These are phyloP conservation scores for Ageneiosus marmoratus DNA, from an alignment of 2,113 vertebrate species.

Conservation along the genomic window DNA sequence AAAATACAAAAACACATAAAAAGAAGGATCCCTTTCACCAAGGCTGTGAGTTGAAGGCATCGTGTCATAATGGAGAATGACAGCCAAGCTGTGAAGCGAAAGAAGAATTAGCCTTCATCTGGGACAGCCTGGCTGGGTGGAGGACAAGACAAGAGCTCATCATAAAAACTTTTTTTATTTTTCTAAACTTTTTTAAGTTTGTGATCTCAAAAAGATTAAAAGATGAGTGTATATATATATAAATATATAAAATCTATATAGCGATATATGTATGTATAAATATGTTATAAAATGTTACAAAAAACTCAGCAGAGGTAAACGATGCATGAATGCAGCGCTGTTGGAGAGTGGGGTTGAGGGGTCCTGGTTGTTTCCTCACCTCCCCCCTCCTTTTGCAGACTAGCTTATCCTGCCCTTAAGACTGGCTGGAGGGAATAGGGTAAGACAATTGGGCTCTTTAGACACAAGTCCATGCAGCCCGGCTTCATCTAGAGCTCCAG, in stretches of 20 bases:
- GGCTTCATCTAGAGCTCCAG: slow-evolving; percentile 35
- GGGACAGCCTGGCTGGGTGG: slow-evolving; percentile 67
- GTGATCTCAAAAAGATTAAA: slow-evolving; percentile 72
- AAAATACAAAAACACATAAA: slow-evolving; percentile 60
- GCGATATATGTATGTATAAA: slow-evolving; percentile 67
- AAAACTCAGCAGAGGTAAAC: slow-evolving; percentile 51
- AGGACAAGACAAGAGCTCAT: slow-evolving; percentile 59
- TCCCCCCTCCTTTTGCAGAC: slow-evolving; percentile 37
- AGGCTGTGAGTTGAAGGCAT: slow-evolving; percentile 57
- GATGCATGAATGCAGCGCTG: slow-evolving; percentile 51
- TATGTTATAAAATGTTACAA: slow-evolving; percentile 63
- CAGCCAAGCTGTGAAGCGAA: slow-evolving; percentile 51
- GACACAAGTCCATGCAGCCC: slow-evolving; percentile 47
- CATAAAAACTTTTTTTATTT: slow-evolving; percentile 78
- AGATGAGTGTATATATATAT: slow-evolving; percentile 62
- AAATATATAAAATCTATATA: slow-evolving; percentile 56
- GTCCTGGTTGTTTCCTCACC: slow-evolving; percentile 26
- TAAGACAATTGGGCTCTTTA: slow-evolving; percentile 36
- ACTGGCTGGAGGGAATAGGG: slow-evolving; percentile 32
- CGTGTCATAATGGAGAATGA: slow-evolving; percentile 55
- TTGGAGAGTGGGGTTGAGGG: slow-evolving; percentile 28
- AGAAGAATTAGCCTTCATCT: slow-evolving; percentile 57
- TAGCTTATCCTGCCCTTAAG: slow-evolving; percentile 50
- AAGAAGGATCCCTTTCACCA: slow-evolving; percentile 61
- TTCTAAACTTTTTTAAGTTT: slow-evolving; percentile 80